phyloP scores from a whole-genome alignment of 2,113 vertebrate species.

The Serilophus lunatus region DNA sequence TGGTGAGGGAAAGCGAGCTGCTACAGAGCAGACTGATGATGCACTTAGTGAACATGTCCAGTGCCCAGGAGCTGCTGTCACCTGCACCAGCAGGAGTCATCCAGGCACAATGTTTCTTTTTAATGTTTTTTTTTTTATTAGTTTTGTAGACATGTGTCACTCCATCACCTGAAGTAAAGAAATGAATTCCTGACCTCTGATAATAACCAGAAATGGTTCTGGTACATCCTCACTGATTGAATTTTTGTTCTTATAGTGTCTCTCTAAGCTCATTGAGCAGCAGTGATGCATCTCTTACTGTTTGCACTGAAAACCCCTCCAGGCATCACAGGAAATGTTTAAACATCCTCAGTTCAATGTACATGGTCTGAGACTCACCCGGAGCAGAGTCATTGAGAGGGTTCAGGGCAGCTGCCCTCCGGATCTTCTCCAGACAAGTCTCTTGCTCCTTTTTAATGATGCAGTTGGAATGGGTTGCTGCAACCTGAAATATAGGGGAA shows the following conservation, averaged over 20 bases:
- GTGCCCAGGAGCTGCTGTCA: neutral
- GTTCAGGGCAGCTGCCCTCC: constrained; percentile 56
- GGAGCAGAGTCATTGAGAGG: constrained; percentile 71
- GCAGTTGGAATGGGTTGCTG: constrained; percentile 74
- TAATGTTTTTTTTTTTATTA: neutral
- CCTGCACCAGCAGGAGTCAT: neutral
- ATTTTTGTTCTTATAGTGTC: neutral
- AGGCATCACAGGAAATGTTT: neutral
- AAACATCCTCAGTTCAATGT: neutral
- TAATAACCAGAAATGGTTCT: neutral
- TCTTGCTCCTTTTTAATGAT: constrained; percentile 79
- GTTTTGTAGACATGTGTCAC: neutral
- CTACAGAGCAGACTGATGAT: neutral
- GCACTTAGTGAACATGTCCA: neutral
- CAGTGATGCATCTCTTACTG: neutral
- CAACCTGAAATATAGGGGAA: constrained; percentile 3
- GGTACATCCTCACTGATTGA: neutral
- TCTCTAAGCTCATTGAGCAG: neutral
- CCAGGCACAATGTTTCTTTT: neutral
- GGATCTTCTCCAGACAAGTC: constrained; percentile 75
- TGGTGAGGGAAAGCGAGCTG: neutral
- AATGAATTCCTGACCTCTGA: neutral
- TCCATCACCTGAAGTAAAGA: neutral
- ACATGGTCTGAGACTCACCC: constrained; percentile 20
- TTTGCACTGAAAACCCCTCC: neutral